These are phyloP conservation scores for Aselliscus stoliczkanus DNA, from an alignment of 2,797 vertebrate species.

Conservation along the genomic window DNA sequence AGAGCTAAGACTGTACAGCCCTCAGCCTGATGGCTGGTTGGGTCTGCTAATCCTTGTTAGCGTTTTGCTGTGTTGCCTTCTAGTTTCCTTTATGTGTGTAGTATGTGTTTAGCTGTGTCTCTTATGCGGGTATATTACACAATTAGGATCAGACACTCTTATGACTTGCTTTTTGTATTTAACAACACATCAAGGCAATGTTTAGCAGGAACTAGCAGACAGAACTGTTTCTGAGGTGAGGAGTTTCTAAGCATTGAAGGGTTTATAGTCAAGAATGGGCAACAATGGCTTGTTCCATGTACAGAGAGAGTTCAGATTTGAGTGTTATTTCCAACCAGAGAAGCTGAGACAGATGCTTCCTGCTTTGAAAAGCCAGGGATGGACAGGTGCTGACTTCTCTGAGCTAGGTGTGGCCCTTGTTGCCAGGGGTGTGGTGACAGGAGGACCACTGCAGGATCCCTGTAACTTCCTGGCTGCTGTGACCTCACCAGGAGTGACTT, in stretches of 20 bases:
- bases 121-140: background rate
- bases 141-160: background rate
- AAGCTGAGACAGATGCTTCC: background rate
- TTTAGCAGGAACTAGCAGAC: background rate
- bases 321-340: background rate
- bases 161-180: background rate
- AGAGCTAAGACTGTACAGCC: background rate
- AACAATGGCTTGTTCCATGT: background rate
- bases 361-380: background rate
- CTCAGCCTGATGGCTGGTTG: rapidly evolving
- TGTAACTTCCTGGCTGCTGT: background rate
- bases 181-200: background rate
- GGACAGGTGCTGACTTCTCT: background rate
- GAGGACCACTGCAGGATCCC: background rate
- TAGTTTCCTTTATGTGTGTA: background rate
- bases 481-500: background rate
- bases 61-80: background rate
- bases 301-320: background rate
- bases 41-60: no score
- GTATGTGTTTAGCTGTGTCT: background rate
- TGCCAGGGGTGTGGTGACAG: background rate
- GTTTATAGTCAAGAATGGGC: background rate
- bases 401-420: background rate
- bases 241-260: background rate
- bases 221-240: background rate